Conservation (phyloP, 2,797 vertebrate genomes). For the Chloroceryle amazona region DNA sequence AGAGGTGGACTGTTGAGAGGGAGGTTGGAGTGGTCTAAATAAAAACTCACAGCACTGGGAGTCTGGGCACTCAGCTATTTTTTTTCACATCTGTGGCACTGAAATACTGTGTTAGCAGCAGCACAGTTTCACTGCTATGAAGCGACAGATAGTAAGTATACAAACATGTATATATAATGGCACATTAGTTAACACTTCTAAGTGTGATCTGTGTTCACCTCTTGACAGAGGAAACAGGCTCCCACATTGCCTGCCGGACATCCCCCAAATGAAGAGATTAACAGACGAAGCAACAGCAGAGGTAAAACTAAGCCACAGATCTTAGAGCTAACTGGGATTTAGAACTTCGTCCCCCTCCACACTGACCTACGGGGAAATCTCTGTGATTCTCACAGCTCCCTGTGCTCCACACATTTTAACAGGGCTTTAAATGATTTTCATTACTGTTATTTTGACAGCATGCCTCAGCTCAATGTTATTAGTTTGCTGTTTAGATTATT, state of each 20-base stretch:
- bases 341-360: background rate
- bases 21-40: background rate
- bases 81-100: background rate
- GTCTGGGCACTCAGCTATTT: background rate
- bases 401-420: background rate
- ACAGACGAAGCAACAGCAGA: background rate
- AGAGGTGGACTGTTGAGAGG: background rate
- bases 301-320: background rate
- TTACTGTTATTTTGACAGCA: background rate
- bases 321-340: background rate
- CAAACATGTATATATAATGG: background rate
- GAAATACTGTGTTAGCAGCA: background rate
- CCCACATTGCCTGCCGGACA: background rate
- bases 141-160: background rate
- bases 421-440: background rate
- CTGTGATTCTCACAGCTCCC: too few relatives aligned
- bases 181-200: background rate
- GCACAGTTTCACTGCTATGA: background rate
- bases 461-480: background rate
- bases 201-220: background rate
- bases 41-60: background rate
- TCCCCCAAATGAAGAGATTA: background rate
- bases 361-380: background rate
- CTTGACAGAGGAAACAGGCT: background rate
- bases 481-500: slow-evolving; percentile 19